Conservation (phyloP, 1,140 invertebrate species). For the Sminthurinus signatus region DNA sequence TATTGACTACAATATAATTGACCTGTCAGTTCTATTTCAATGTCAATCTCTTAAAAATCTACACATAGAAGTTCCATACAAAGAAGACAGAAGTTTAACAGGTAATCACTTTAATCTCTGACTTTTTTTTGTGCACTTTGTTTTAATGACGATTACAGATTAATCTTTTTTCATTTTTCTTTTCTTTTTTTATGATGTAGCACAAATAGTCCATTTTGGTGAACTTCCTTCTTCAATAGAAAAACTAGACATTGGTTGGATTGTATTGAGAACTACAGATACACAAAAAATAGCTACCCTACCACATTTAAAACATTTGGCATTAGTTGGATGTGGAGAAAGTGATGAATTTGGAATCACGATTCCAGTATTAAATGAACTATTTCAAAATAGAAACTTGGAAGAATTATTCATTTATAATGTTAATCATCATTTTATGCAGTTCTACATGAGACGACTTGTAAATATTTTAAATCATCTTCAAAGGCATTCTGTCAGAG, state of each 20-base stretch:
- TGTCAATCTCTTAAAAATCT: background rate
- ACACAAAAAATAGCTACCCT: background rate
- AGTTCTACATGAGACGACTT: background rate
- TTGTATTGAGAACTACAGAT: background rate
- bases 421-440: background rate
- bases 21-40: background rate
- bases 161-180: too few relatives aligned
- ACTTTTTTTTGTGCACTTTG: too few relatives aligned
- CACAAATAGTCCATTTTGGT: too few relatives aligned
- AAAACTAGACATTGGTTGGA: background rate
- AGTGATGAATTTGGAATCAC: background rate
- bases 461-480: conserved; percentile 6
- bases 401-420: conserved; percentile 4
- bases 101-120: too few relatives aligned
- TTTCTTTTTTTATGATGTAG: too few relatives aligned
- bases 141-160: too few relatives aligned
- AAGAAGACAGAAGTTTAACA: too few relatives aligned
- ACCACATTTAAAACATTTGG: background rate
- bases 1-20: background rate
- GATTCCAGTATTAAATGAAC: background rate
- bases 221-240: background rate
- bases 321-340: background rate
- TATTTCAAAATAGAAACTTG: background rate
- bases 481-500: background rate
- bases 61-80: background rate